Evolutionary conservation across 2,888 invertebrate species (phyloP), one percentile per base, ranked within the genome.

Genomic region (Romanomermis culicivorax): DNA sequence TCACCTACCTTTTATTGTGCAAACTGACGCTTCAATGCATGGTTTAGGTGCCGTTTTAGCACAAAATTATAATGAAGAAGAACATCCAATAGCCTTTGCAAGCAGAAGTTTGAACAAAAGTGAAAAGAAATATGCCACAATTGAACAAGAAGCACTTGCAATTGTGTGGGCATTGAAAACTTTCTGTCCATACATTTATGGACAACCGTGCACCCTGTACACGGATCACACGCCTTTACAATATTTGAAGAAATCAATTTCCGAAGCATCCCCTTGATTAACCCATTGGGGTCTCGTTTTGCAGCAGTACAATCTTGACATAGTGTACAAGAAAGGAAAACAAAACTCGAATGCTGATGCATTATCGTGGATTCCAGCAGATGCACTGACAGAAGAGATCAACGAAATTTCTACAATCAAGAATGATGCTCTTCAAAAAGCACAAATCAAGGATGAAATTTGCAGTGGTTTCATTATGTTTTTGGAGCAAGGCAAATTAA

Each of bases 191-290:
- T 73, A 71, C 54, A 59, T 73, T 0, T 69, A 70, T 48, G 64
- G 66, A 1, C 36, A 60, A 4, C 29, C 57, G 0, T 65, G 70
- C 14, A 58, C 56, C 0, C 60, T 73, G 0, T 57, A 65, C 2
- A 71, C 70, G 0, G 74, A 74, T 55, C 73, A 73, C 53, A 67
- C 70, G 55, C 68, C 72, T 0, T 61, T 75, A 36, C 69, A 69
- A 65, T 76, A 72, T n/a, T n/a, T n/a, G n/a, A n/a, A n/a, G n/a
- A n/a, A n/a, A n/a, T 60, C 63, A 0, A 50, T 71, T 1, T 71
- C 71, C 55, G 64, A 71, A 1, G 69, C 69, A 0, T 63, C 65
- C n/a, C 70, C 71, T 3, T 56, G 72, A 29, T 56, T 74, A 0
- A 69, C 68, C 0, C 56, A 72, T 48, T 74, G 72, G 73, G 67